Evolutionary conservation across 2,888 invertebrate species (phyloP).

Genomic region (Scrobipalpa atriplicella): DNA sequence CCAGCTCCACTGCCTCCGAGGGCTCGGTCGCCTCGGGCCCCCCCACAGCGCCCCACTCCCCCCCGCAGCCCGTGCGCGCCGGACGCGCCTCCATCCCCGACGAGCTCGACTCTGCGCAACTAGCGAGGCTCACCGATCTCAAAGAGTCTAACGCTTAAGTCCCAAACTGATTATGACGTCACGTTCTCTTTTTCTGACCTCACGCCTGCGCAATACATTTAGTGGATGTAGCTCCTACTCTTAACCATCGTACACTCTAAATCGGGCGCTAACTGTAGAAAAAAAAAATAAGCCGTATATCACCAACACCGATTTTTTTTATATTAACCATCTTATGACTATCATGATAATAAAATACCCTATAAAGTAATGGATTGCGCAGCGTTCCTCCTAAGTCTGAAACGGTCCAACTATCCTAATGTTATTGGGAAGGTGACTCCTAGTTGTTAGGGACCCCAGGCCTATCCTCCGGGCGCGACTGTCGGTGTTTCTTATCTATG

Average conservation of each 20-base stretch:
- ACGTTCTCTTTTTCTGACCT: slow-evolving; percentile 18
- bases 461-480: not conserved
- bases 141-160: slow-evolving; percentile 95
- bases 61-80: slow-evolving; percentile 88
- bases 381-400: slow-evolving; percentile 11
- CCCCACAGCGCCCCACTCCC: slow-evolving; percentile 77
- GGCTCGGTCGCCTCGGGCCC: slow-evolving; percentile 83
- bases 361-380: not conserved
- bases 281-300: no score
- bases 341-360: not conserved
- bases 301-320: no score
- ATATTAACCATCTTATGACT: no score
- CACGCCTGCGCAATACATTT: slow-evolving; percentile 4
- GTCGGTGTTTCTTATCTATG: not conserved
- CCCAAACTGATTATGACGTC: slow-evolving; percentile 16
- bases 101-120: slow-evolving; percentile 93
- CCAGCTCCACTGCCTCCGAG: slow-evolving; percentile 87
- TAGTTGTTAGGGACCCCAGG: slow-evolving; percentile 18
- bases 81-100: slow-evolving; percentile 93
- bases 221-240: not conserved
- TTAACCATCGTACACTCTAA: no score
- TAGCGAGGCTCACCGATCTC: slow-evolving; percentile 93
- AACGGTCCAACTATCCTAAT: slow-evolving; percentile 22
- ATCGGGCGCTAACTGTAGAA: no score
- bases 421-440: slow-evolving; percentile 15